Conservation (phyloP, 2,888 invertebrate species). For the Drosophila mulleri region DNA sequence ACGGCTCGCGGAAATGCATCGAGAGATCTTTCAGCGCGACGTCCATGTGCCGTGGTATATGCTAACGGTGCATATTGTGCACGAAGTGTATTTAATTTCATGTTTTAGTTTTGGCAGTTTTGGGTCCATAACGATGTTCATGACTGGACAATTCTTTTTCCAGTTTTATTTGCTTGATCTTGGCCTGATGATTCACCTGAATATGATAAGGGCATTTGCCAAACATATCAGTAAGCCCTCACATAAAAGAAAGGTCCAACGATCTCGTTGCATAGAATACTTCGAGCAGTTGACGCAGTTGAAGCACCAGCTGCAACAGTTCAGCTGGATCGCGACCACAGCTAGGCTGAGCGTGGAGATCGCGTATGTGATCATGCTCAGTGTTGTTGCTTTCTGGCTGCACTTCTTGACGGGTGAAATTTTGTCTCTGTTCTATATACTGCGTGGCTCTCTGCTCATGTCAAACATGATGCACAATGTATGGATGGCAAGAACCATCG, state of each 20-base stretch:
- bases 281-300: constrained; percentile 1
- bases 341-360: not conserved
- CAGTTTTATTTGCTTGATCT: constrained; percentile 9
- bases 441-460: fast-evolving
- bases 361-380: too few species aligned
- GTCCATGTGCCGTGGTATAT: constrained; percentile 3
- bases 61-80: not conserved
- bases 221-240: not conserved
- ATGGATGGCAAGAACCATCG: constrained; percentile 8
- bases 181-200: constrained; percentile 4
- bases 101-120: not conserved
- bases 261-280: constrained; percentile 8
- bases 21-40: constrained; percentile 1
- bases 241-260: too few species aligned
- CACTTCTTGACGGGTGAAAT: not conserved
- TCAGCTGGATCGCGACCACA: constrained; percentile 1
- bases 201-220: not conserved
- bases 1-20: not conserved
- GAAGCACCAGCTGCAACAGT: constrained; percentile 1
- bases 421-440: not conserved
- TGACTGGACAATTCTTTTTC: not conserved
- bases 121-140: fast-evolving
- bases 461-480: constrained; percentile 11
- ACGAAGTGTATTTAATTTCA: not conserved
- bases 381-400: not conserved